A percentile compares a stretch with the other conserved stretches of the same genome.
These are phyloP conservation scores for Anoura caudifer DNA, from an alignment of 2,113 vertebrate species.

Conservation along the genomic window DNA sequence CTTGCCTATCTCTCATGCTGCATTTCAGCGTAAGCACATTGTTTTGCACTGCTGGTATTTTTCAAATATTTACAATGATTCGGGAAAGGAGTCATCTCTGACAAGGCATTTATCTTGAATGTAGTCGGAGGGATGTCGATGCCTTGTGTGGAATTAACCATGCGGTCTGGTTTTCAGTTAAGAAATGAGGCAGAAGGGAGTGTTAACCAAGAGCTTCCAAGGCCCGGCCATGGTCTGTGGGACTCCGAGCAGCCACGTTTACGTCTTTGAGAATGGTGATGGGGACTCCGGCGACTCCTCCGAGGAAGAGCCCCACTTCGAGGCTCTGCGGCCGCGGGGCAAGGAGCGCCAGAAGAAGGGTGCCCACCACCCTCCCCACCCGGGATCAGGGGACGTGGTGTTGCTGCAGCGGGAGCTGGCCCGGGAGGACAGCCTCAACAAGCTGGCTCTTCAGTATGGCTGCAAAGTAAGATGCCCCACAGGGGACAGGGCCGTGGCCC, in stretches of 20 bases:
- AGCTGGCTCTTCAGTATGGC: slow-evolving; percentile 94
- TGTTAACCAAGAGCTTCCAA: slow-evolving; percentile 84
- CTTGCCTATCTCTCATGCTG: fast-evolving
- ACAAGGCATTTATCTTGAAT: neutral
- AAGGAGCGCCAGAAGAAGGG: slow-evolving; percentile 72
- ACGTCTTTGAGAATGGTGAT: slow-evolving; percentile 81
- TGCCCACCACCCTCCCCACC: neutral
- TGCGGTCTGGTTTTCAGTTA: slow-evolving; percentile 55
- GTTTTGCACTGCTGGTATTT: neutral
- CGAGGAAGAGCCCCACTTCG: slow-evolving; percentile 85
- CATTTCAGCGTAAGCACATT: neutral
- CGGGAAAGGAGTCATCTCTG: neutral
- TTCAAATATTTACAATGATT: neutral
- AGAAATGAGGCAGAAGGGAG: slow-evolving; percentile 87
- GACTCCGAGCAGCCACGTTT: slow-evolving; percentile 88
- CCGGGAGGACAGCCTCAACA: slow-evolving; percentile 90
- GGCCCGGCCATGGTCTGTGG: slow-evolving; percentile 86
- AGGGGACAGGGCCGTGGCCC: neutral
- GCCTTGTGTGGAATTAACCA: slow-evolving; percentile 27
- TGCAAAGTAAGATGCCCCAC: slow-evolving; percentile 87
- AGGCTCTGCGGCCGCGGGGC: slow-evolving; percentile 81
- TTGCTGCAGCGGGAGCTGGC: slow-evolving; percentile 87
- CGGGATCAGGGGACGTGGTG: slow-evolving; percentile 75
- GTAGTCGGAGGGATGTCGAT: neutral
- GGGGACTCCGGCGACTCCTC: slow-evolving; percentile 80